Conservation (phyloP, 1,140 invertebrate genomes). For the Calephelis virginiensis region DNA sequence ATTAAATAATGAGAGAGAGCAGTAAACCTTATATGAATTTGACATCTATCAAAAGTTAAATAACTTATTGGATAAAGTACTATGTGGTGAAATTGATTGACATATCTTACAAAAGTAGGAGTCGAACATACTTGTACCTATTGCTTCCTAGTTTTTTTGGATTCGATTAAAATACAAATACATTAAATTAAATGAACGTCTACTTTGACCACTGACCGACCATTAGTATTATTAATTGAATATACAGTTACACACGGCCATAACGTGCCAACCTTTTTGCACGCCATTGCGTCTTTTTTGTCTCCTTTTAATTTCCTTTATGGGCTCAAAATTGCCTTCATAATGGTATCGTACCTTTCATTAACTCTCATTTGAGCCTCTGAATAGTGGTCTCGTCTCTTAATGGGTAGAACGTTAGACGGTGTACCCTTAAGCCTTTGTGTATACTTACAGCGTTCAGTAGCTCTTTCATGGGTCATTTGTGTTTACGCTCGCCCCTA, state of each 20-base stretch:
- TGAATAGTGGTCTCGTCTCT: conserved; percentile 62
- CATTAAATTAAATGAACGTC: no score
- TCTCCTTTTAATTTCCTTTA: conserved; percentile 70
- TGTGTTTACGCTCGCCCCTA: conserved; percentile 37
- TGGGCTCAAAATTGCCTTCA: conserved; percentile 67
- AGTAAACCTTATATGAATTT: no score
- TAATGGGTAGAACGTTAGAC: conserved; percentile 64
- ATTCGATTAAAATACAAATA: no score
- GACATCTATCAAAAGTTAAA: no score
- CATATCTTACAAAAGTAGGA: no score
- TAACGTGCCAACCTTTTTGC: conserved; percentile 32
- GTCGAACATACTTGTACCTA: no score
- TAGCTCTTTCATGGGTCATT: conserved; percentile 57
- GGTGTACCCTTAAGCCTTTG: conserved; percentile 60
- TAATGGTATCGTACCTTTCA: conserved; percentile 71
- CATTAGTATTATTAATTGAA: not conserved
- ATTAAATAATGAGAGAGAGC: no score
- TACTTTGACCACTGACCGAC: no score
- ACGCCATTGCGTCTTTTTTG: conserved; percentile 44
- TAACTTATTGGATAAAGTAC: no score
- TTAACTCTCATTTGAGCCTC: conserved; percentile 67
- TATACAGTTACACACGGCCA: not conserved
- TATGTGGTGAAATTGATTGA: no score
- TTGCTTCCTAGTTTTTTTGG: no score
- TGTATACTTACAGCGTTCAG: conserved; percentile 53